Conservation (phyloP, 1,140 invertebrate genomes). For the Pogonomyrmex barbatus region DNA sequence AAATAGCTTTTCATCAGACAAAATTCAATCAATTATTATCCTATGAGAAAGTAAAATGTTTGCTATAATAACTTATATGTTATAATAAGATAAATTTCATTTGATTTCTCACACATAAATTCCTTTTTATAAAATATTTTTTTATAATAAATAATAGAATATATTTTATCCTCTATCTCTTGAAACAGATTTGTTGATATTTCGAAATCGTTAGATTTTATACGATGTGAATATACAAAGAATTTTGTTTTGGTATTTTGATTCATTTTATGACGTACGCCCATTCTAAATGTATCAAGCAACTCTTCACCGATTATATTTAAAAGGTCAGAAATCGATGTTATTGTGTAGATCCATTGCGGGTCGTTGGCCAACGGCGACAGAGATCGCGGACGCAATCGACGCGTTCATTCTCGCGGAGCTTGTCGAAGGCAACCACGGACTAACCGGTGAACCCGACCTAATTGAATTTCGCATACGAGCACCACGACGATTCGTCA, state of each 20-base stretch:
- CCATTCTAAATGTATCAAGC: not conserved
- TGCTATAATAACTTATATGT: not conserved
- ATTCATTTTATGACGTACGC: not conserved
- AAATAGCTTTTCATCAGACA: not conserved
- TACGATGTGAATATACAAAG: not conserved
- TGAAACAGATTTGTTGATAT: not conserved
- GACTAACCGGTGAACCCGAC: constrained; percentile 66
- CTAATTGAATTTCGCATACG: constrained; percentile 76
- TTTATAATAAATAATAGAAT: not conserved
- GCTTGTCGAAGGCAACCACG: constrained; percentile 66
- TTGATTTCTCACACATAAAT: not conserved
- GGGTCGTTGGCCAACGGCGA: constrained; percentile 46
- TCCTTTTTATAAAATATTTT: not conserved
- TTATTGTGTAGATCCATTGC: not conserved
- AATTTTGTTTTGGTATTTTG: not conserved
- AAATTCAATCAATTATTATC: not conserved
- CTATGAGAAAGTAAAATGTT: not conserved
- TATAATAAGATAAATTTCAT: not conserved
- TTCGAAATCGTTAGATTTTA: not conserved
- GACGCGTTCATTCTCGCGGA: constrained; percentile 62
- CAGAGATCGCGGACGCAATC: constrained; percentile 54
- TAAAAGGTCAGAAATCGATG: constrained; percentile 33
- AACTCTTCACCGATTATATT: not conserved
- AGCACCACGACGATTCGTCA: constrained; percentile 71
- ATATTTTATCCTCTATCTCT: not conserved